Conservation (phyloP, 2,797 vertebrate genomes). For the Anabas testudineus region DNA sequence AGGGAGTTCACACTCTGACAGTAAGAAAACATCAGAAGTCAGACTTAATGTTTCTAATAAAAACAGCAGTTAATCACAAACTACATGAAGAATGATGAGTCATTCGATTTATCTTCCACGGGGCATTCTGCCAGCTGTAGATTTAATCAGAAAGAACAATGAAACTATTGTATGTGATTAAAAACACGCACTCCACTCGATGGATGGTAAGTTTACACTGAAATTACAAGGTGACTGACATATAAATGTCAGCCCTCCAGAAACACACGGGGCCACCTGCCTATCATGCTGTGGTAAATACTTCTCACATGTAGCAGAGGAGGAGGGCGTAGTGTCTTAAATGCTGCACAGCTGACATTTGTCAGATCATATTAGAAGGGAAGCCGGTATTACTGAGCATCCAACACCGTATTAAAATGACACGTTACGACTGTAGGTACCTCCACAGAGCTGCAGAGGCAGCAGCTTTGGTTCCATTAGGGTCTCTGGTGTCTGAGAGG, state of each 20-base stretch:
- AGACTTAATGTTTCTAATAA: background rate
- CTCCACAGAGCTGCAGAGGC: slow-evolving; percentile 52
- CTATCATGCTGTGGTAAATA: slow-evolving; percentile 17
- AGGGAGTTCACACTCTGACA: background rate
- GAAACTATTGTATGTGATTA: slow-evolving; percentile 2
- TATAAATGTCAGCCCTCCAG: background rate
- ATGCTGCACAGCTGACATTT: slow-evolving; percentile 30
- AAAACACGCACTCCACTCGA: slow-evolving; percentile 10
- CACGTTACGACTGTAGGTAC: slow-evolving; percentile 37
- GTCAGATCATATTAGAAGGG: slow-evolving; percentile 36
- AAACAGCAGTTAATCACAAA: slow-evolving; percentile 14
- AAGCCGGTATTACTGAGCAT: slow-evolving; percentile 10
- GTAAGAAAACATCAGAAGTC: background rate
- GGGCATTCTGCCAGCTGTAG: background rate
- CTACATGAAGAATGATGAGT: background rate
- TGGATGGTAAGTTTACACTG: slow-evolving; percentile 1
- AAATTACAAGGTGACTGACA: slow-evolving; percentile 14
- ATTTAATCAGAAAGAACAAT: slow-evolving; percentile 17
- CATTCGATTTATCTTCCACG: background rate
- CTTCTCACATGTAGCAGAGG: slow-evolving; percentile 3
- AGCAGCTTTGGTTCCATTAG: slow-evolving; percentile 30
- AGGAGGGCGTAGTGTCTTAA: slow-evolving; percentile 22
- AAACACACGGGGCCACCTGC: slow-evolving; percentile 31
- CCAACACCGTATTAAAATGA: slow-evolving; percentile 23
- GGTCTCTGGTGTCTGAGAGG: slow-evolving; percentile 24